Conservation (phyloP, 2,888 invertebrate species). For the Crocallis elinguaria region DNA sequence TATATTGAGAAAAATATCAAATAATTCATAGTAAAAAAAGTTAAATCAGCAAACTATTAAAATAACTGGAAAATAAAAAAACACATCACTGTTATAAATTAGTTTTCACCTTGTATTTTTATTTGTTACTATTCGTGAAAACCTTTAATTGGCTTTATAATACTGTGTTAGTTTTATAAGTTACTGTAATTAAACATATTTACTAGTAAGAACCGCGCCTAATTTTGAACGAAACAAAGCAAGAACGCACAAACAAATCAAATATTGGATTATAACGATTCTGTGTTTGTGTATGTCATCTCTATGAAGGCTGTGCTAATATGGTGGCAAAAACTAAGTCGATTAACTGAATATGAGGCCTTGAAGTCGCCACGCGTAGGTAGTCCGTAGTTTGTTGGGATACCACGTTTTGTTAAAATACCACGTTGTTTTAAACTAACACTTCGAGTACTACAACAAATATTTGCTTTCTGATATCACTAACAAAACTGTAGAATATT, state of each 20-base stretch:
- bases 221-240: no score
- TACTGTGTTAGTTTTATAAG: no score
- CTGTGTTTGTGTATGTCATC: conserved; percentile 32
- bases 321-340: conserved; percentile 48
- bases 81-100: no score
- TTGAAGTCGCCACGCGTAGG: conserved; percentile 61
- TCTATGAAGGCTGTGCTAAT: conserved; percentile 43
- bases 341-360: conserved; percentile 61
- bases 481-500: conserved; percentile 6
- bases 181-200: no score
- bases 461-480: conserved; percentile 18
- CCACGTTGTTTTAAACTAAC: conserved; percentile 16
- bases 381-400: conserved; percentile 43
- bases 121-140: no score
- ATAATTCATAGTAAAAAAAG: no score
- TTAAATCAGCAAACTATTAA: no score
- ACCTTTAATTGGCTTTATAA: no score
- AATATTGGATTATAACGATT: conserved; percentile 1
- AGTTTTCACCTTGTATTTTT: no score
- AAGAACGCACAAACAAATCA: neutral
- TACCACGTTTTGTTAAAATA: conserved; percentile 43
- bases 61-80: no score
- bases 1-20: no score
- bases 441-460: conserved; percentile 13
- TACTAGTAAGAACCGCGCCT: no score